Conservation (phyloP, 1,140 invertebrate species). For the Cotesia chilonis region DNA sequence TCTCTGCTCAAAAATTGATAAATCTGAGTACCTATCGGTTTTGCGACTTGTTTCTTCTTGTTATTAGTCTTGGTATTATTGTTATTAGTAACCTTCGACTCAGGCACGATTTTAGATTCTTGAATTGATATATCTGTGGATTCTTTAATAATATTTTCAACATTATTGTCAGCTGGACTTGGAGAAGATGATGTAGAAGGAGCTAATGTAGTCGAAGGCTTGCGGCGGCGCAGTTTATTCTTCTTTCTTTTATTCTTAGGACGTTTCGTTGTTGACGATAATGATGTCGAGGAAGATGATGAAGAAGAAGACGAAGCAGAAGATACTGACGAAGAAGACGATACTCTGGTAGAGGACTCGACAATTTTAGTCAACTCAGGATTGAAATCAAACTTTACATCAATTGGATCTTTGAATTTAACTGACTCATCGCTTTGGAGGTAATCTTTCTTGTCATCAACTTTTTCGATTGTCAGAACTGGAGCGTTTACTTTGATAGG, state of each 20-base stretch:
- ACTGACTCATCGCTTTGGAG: slow-evolving; percentile 25
- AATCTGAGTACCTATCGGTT: slow-evolving; percentile 75
- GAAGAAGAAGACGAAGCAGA: no score
- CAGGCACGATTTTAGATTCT: slow-evolving; percentile 61
- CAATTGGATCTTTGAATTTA: slow-evolving; percentile 44
- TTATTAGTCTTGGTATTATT: slow-evolving; percentile 50
- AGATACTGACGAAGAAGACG: no score
- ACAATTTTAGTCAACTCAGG: slow-evolving; percentile 50
- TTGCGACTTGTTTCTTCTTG: slow-evolving; percentile 59
- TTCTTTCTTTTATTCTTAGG: slow-evolving; percentile 66
- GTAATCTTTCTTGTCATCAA: slow-evolving; percentile 46
- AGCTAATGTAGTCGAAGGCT: slow-evolving; percentile 57
- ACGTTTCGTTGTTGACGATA: slow-evolving; percentile 62
- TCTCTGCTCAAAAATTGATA: slow-evolving; percentile 81
- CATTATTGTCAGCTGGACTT: background rate
- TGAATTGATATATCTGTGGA: slow-evolving; percentile 54
- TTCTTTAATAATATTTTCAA: slow-evolving; percentile 31
- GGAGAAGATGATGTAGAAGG: background rate
- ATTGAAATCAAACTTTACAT: slow-evolving; percentile 55
- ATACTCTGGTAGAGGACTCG: slow-evolving; percentile 25
- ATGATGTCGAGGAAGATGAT: slow-evolving; percentile 15
- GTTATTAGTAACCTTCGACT: slow-evolving; percentile 60
- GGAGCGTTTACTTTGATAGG: slow-evolving; percentile 54
- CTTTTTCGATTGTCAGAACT: slow-evolving; percentile 54
- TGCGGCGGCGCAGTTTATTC: slow-evolving; percentile 69